These are phyloP conservation scores for Halisarca cf. caerulea DNA, from an alignment of 37 sponge, comb jelly and placozoan genomes.

Conservation along the genomic window DNA sequence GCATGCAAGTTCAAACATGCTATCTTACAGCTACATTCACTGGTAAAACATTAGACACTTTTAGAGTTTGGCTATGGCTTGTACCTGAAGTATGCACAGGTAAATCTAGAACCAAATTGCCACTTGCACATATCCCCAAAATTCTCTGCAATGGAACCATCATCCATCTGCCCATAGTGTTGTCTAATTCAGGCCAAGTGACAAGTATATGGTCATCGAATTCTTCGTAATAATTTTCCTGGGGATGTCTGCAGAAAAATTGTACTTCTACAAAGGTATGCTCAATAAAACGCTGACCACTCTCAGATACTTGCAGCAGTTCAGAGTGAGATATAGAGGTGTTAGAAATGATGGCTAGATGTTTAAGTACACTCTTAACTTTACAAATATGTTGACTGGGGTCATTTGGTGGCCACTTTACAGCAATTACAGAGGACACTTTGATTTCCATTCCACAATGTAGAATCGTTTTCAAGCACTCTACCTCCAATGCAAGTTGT, in stretches of 20 bases:
- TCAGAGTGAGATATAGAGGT: not conserved
- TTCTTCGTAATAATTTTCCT: not conserved
- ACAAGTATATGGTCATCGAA: not conserved
- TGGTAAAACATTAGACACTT: not conserved
- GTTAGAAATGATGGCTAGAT: not conserved
- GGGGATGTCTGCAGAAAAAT: conserved; percentile 1
- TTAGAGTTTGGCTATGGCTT: not conserved
- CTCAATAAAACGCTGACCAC: not conserved
- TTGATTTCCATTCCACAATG: not conserved
- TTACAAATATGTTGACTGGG: not conserved
- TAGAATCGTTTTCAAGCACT: not conserved
- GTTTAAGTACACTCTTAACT: not conserved
- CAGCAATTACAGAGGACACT: not conserved
- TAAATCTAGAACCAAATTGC: not conserved
- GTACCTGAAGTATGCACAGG: too few relatives aligned
- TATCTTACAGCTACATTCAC: not conserved
- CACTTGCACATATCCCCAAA: conserved; percentile 2
- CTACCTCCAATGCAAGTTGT: not conserved
- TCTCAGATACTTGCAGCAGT: not conserved
- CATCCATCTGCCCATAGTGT: not conserved
- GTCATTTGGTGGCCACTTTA: not conserved
- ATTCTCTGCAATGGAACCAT: conserved; percentile 1
- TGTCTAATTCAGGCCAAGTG: not conserved
- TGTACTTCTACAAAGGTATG: not conserved
- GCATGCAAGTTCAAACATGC: too few relatives aligned